phyloP scores from a whole-genome alignment of 2,888 invertebrate genomes.

The Tinea pellionella region DNA sequence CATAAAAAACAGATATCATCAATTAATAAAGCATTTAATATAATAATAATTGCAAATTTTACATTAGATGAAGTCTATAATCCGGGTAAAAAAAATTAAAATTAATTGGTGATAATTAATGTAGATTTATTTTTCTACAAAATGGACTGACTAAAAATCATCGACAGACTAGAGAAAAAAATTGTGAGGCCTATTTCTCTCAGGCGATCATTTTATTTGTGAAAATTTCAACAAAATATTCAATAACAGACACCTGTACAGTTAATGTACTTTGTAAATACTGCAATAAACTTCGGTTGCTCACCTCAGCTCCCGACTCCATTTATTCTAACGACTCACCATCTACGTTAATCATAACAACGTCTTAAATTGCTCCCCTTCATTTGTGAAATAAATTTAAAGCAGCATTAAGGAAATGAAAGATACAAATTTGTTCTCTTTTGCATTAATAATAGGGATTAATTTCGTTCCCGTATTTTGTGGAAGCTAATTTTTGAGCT shows the following conservation, averaged over 20 bases:
- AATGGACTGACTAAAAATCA: too few species aligned
- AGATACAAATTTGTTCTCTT: background rate
- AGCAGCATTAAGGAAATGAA: background rate
- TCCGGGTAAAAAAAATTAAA: too few species aligned
- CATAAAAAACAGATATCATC: too few species aligned
- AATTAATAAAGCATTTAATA: too few species aligned
- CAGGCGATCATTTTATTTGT: background rate
- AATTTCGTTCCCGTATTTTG: background rate
- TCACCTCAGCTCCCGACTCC: background rate
- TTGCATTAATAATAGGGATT: background rate
- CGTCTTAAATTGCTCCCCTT: conserved; percentile 7
- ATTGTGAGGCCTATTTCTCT: too few species aligned
- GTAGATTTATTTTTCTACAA: too few species aligned
- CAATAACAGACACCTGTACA: background rate
- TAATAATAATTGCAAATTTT: too few species aligned
- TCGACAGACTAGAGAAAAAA: too few species aligned
- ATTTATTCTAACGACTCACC: conserved; percentile 10
- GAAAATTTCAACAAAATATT: background rate
- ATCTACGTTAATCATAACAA: conserved; percentile 1
- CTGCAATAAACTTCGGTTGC: background rate
- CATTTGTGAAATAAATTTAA: conserved; percentile 12
- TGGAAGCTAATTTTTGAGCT: background rate
- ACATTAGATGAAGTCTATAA: too few species aligned
- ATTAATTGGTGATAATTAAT: too few species aligned
- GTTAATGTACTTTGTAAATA: background rate